Evolutionary conservation across 1,140 invertebrate species (phyloP), one percentile per base, ranked within the genome.

Genomic region (Chironomus tepperi): DNA sequence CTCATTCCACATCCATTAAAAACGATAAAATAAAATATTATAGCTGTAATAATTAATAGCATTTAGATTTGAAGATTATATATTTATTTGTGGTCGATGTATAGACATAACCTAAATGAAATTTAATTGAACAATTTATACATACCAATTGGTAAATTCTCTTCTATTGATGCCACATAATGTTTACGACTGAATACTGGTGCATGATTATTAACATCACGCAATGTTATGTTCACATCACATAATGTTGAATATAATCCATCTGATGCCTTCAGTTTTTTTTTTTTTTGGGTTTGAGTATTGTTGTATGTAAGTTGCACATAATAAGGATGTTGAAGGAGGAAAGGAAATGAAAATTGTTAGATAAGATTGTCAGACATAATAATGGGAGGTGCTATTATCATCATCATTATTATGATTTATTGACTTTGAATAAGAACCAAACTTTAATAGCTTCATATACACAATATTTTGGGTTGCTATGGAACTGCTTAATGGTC

Each of bases 151-250:
- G 86, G 81, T 0, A 89, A 88, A 83, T 93, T 89, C 83, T 96
- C 93, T 19, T 89, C 86, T 43, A 95, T 85, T 24, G 87, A 87
- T 1, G 90, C 88, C 0, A 88, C 86, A 78, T 95, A 95, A 75
- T 86, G 86, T 42, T 89, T 86, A n/a, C 88, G 86, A 18, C 87
- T 85, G 79, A 97, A 97, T 8, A 86, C 84, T 1, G 94, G 94
- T 6, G 86, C 85, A 81, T 95, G 92, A 79, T 96, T 94, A 82
- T 97, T 97, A 2, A 95, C 90, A 83, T 97, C 94, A 8, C 89
- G 85, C 0, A 96, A 87, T 0, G 87, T 88, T 15, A 95, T 89
- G 77, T 91, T 90, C 0, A 95, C 90, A 15, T 85, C 82, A 24
- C 90, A 89, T 7, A 87, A 88, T 42, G 89, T 86, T 74, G 88